A percentile compares a stretch with the other conserved stretches of the same genome.
Evolutionary conservation across 2,888 invertebrate genomes (phyloP).

Genomic region (Calameuta filiformis): DNA sequence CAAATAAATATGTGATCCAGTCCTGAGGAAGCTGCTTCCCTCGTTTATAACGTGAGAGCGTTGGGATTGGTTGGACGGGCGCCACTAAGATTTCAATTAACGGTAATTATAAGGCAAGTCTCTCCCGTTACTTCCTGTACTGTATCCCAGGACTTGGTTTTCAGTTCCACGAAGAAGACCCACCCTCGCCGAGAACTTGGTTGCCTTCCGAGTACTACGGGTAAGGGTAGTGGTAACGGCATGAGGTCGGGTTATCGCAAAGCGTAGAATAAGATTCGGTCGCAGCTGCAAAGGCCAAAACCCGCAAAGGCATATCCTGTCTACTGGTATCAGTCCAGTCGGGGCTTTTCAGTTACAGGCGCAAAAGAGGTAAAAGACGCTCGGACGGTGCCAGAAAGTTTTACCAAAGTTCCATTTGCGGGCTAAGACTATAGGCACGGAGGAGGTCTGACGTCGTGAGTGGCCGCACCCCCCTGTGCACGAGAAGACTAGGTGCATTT

Average conservation of each 20-base stretch:
- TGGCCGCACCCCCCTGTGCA: background rate
- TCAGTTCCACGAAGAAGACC: constrained; percentile 9
- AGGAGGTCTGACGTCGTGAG: constrained; percentile 15
- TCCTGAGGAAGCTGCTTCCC: background rate
- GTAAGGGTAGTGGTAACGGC: background rate
- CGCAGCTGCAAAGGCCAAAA: constrained; percentile 27
- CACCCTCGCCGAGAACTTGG: background rate
- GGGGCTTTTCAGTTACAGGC: background rate
- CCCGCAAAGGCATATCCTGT: background rate
- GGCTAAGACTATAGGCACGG: constrained; percentile 37
- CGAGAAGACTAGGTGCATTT: constrained; percentile 34
- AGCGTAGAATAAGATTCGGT: constrained; percentile 18
- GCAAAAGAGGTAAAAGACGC: constrained; percentile 21
- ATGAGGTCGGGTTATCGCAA: background rate
- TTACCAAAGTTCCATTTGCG: constrained; percentile 57
- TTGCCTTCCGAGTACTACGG: background rate
- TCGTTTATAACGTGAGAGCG: background rate
- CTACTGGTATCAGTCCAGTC: background rate
- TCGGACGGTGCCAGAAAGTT: constrained; percentile 56
- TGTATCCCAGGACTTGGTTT: constrained; percentile 19
- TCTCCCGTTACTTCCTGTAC: constrained; percentile 26
- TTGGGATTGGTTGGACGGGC: constrained; percentile 40
- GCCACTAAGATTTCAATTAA: constrained; percentile 62
- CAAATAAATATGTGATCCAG: background rate
- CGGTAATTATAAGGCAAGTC: constrained; percentile 55